phyloP scores from a whole-genome alignment of 64 coral and sea anemone species.

The Pocillopora damicornis region DNA sequence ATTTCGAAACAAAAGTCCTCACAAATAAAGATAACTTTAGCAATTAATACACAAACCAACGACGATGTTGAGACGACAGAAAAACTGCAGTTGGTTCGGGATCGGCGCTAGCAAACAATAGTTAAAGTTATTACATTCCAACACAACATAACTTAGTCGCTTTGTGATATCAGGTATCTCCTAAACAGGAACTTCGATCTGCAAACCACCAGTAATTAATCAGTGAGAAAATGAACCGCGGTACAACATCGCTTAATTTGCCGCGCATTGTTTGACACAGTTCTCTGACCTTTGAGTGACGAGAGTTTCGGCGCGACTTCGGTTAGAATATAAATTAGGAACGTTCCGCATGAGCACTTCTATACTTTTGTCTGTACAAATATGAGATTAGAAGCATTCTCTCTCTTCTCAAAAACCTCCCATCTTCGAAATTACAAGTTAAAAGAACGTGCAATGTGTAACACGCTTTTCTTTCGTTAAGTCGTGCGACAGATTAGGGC shows the following conservation, averaged over 20 bases:
- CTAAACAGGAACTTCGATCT: no score
- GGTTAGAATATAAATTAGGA: neutral
- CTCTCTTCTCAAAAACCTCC: neutral
- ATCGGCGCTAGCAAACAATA: no score
- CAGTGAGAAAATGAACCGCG: neutral
- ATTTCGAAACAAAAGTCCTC: no score
- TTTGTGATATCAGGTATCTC: no score
- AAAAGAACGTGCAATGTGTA: neutral
- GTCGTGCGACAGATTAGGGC: neutral
- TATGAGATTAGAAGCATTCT: neutral
- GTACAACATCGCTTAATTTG: neutral
- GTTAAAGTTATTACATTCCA: no score
- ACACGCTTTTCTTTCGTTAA: neutral
- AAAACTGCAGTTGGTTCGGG: no score
- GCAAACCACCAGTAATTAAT: neutral
- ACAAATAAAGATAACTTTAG: no score
- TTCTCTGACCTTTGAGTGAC: conserved; percentile 12
- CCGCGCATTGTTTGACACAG: conserved; percentile 10
- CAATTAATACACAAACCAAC: no score
- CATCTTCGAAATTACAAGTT: neutral
- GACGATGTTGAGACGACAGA: no score
- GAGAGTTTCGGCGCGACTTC: neutral
- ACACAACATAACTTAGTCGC: no score
- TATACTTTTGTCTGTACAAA: neutral
- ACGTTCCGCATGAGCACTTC: neutral